phyloP scores from a whole-genome alignment of 1,140 invertebrate species.

The Schlechtendalia chinensis region DNA sequence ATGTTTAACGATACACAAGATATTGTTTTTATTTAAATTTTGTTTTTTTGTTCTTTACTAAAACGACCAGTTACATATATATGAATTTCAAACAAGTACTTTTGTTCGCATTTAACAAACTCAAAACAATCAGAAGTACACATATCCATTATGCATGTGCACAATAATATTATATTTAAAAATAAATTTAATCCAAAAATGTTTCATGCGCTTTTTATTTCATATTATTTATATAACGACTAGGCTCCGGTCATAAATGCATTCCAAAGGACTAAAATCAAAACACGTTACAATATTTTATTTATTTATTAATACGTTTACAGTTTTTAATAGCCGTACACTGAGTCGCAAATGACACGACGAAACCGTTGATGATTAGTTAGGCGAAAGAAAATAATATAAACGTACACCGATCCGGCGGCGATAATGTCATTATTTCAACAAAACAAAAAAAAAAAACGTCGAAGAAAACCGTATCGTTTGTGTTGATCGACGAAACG shows the following conservation, averaged over 20 bases:
- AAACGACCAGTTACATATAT: neutral
- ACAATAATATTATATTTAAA: neutral
- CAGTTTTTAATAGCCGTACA: too few species aligned
- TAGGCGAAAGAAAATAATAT: neutral
- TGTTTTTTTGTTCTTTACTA: neutral
- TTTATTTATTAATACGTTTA: too few species aligned
- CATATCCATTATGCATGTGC: neutral
- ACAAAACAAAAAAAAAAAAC: neutral
- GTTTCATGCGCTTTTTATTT: neutral
- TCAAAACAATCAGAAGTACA: neutral
- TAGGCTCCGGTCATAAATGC: neutral
- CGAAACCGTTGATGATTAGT: neutral
- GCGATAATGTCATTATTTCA: neutral
- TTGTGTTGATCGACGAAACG: neutral
- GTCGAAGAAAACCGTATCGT: neutral
- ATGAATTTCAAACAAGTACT: neutral
- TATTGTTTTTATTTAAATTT: neutral
- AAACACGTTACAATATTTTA: neutral
- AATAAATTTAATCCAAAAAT: too few species aligned
- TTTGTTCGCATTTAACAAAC: neutral
- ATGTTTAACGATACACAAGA: neutral
- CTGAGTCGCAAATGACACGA: neutral
- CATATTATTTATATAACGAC: conserved; percentile 5
- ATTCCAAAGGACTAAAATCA: conserved; percentile 15
- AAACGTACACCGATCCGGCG: neutral